Percentiles rank a stretch among this genome's conserved stretches.
Evolutionary conservation across 1,140 invertebrate genomes (phyloP).

Genomic region (Temnothorax nylanderi): DNA sequence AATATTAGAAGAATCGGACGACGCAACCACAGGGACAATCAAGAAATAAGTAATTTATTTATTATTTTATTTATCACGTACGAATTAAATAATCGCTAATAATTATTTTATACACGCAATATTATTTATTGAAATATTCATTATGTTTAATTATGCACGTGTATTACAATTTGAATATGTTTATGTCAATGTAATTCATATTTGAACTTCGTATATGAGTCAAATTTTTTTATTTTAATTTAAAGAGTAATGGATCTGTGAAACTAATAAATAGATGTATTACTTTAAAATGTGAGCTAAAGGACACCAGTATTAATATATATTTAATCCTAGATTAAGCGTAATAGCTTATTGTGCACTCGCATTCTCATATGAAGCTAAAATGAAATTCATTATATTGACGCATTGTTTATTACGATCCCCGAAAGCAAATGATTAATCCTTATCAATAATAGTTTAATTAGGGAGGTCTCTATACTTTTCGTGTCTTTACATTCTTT

Average conservation of each 20-base stretch:
- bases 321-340: background rate
- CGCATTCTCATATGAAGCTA: background rate
- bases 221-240: background rate
- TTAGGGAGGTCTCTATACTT: too few relatives aligned
- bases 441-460: too few relatives aligned
- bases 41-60: background rate
- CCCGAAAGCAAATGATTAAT: too few relatives aligned
- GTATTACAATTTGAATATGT: slow-evolving; percentile 1
- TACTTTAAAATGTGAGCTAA: background rate
- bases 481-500: too few relatives aligned
- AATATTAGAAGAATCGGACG: background rate
- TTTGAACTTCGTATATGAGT: background rate
- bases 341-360: background rate
- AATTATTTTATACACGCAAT: background rate
- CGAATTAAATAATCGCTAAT: background rate
- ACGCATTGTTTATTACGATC: background rate
- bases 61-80: background rate
- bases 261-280: background rate
- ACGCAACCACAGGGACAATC: background rate
- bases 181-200: background rate
- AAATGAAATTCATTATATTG: background rate
- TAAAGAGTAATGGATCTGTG: background rate
- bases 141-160: background rate
- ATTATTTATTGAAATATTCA: background rate
- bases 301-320: background rate